phyloP scores from a whole-genome alignment of 2,888 invertebrate species.

The Meteorus colon region DNA sequence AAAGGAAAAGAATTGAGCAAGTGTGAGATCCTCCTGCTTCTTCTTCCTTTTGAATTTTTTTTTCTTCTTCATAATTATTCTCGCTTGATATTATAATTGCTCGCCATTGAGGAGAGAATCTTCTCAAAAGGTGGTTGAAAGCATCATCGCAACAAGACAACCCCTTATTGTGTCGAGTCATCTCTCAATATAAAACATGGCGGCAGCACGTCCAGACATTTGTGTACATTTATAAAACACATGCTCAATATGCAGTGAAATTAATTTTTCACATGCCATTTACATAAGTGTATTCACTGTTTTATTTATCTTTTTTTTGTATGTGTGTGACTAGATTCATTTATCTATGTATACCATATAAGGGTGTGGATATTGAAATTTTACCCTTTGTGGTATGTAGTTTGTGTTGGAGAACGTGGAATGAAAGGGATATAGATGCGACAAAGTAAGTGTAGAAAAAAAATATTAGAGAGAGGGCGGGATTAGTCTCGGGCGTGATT shows the following conservation, averaged over 20 bases:
- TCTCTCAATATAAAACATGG: constrained; percentile 47
- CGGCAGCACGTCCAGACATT: constrained; percentile 36
- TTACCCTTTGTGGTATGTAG: not conserved
- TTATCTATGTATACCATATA: constrained; percentile 41
- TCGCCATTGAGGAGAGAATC: not conserved
- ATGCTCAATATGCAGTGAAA: constrained; percentile 44
- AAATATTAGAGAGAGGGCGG: constrained; percentile 39
- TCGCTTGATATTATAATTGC: constrained; percentile 4
- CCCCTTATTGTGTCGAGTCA: constrained; percentile 38
- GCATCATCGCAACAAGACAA: constrained; percentile 1
- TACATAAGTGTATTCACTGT: constrained; percentile 67
- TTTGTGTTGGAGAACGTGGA: not conserved
- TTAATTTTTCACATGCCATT: constrained; percentile 53
- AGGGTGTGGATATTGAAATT: constrained; percentile 12
- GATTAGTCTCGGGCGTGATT: constrained; percentile 64
- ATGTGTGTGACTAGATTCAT: constrained; percentile 64
- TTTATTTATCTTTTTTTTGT: constrained; percentile 28
- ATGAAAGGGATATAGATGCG: constrained; percentile 1
- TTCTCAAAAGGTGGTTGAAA: constrained; percentile 1
- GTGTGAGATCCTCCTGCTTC: not conserved
- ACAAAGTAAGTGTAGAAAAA: constrained; percentile 28
- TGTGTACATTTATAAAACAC: constrained; percentile 31
- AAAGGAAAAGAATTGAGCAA: not conserved
- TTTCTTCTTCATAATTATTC: not conserved
- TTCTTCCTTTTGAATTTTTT: too few species aligned